Percentiles rank a stretch among this genome's conserved stretches.
phyloP scores from a whole-genome alignment of 2,113 vertebrate genomes.

The Lycocorax pyrrhopterus region DNA sequence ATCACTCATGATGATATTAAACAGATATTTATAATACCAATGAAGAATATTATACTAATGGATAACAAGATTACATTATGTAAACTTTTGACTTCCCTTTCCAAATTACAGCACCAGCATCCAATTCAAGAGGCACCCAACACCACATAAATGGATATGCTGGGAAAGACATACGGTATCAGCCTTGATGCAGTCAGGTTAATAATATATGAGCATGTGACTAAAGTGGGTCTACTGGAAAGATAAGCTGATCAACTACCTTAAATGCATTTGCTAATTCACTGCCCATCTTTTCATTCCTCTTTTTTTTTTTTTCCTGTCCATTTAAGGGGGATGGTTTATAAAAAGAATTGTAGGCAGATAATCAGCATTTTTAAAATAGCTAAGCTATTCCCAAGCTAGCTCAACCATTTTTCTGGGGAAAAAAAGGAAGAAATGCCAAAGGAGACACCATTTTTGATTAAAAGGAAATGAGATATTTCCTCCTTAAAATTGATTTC shows the following conservation, averaged over 20 bases:
- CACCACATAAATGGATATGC: neutral
- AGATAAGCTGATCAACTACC: slow-evolving; percentile 29
- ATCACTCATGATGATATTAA: neutral
- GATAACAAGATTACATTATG: neutral
- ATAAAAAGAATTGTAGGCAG: neutral
- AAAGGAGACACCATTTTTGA: neutral
- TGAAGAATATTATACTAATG: neutral
- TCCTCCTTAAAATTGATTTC: neutral
- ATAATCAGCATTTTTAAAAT: neutral
- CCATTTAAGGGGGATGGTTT: neutral
- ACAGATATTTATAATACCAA: neutral
- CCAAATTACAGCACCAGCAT: slow-evolving; percentile 18
- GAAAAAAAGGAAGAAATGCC: neutral
- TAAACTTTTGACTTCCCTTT: slow-evolving; percentile 9
- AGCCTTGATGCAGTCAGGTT: slow-evolving; percentile 29
- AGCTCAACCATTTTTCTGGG: neutral
- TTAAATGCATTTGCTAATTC: slow-evolving; percentile 55
- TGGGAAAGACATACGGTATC: neutral
- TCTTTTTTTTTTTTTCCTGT: neutral
- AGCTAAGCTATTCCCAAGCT: neutral
- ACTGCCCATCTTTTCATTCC: neutral
- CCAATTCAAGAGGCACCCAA: slow-evolving; percentile 10
- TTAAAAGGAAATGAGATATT: neutral
- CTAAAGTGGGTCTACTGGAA: slow-evolving; percentile 39
- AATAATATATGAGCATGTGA: slow-evolving; percentile 49